Conservation (phyloP, 2,797 vertebrate genomes). For the Mallotus villosus region DNA sequence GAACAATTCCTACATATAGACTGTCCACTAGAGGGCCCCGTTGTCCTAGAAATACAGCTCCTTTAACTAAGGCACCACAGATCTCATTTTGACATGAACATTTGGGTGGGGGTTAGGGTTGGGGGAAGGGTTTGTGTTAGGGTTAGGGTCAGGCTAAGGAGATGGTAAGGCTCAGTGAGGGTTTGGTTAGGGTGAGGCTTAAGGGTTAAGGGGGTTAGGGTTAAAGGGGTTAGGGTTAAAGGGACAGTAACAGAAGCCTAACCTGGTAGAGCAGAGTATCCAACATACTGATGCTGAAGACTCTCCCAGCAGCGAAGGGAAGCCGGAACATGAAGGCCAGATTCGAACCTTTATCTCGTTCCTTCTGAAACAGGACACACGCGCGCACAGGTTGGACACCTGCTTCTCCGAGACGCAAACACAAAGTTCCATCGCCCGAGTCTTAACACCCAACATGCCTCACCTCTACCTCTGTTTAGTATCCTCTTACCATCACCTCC, state of each 20-base stretch:
- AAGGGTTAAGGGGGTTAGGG: too few species aligned
- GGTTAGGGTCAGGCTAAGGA: too few species aligned
- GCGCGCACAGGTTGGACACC: neutral
- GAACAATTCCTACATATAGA: neutral
- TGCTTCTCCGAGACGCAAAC: too few species aligned
- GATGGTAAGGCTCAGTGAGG: too few species aligned
- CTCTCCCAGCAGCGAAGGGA: slow-evolving; percentile 81
- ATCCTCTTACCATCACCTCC: neutral
- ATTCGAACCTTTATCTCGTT: slow-evolving; percentile 82
- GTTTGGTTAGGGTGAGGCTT: too few species aligned
- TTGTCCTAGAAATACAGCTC: slow-evolving; percentile 17
- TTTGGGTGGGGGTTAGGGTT: too few species aligned
- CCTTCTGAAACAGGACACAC: slow-evolving; percentile 66
- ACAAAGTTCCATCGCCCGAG: neutral
- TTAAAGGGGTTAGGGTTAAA: neutral
- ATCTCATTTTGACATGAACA: neutral
- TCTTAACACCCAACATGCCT: neutral
- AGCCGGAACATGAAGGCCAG: slow-evolving; percentile 84
- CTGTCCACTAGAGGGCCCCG: slow-evolving; percentile 62
- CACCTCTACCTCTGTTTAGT: neutral
- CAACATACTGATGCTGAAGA: slow-evolving; percentile 84
- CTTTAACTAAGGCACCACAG: neutral
- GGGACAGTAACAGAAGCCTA: neutral
- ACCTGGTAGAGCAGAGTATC: slow-evolving; percentile 84
- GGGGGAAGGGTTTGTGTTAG: too few species aligned